Evolutionary conservation across 2,888 invertebrate genomes (phyloP).

Genomic region (Thyatira batis): DNA sequence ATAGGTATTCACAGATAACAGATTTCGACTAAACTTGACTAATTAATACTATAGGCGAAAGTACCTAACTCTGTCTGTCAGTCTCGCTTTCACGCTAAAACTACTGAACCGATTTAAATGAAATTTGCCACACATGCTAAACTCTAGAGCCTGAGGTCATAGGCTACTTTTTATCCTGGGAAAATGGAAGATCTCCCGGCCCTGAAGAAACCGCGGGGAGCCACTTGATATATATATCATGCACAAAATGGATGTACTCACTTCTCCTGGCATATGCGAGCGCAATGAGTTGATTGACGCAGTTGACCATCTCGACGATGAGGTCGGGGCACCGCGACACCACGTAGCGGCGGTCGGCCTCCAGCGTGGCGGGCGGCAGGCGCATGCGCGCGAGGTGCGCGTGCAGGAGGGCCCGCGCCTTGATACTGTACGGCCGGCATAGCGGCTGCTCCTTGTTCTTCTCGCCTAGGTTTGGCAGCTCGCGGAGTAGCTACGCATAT

Average conservation of each 20-base stretch:
- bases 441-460: constrained; percentile 98
- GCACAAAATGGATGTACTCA: constrained; percentile 65
- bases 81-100: no score
- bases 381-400: constrained; percentile 95
- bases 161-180: no score
- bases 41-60: no score
- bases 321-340: constrained; percentile 96
- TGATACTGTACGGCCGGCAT: constrained; percentile 95
- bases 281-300: constrained; percentile 95
- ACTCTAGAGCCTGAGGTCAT: no score
- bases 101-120: no score
- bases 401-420: constrained; percentile 96
- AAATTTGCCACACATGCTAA: no score
- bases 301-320: constrained; percentile 98
- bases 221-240: constrained; percentile 1
- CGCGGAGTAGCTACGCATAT: constrained; percentile 89
- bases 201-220: no score
- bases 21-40: no score
- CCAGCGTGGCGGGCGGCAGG: constrained; percentile 89
- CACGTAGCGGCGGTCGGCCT: constrained; percentile 91
- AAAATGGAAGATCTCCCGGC: no score
- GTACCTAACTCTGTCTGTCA: no score
- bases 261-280: constrained; percentile 94
- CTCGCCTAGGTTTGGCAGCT: constrained; percentile 94
- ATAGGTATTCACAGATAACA: no score